Evolutionary conservation across 2,888 invertebrate genomes (phyloP), one percentile per base, ranked within the genome.

Genomic region (Sesia apiformis): DNA sequence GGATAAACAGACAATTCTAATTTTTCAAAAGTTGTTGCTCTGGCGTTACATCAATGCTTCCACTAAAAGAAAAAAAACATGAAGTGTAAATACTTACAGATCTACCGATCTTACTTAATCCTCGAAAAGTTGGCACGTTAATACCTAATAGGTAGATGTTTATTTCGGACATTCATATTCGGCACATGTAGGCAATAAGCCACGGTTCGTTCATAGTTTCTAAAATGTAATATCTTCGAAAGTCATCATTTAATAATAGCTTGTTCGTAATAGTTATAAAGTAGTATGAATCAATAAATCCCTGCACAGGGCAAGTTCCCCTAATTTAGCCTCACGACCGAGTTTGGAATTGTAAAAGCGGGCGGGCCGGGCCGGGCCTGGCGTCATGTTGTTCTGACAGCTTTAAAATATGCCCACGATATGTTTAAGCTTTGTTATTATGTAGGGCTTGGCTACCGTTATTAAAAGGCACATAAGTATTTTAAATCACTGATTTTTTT

Each of bases 361-460:
- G 51, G 56, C 42, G 50, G 68, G 66, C 65, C 61, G 50, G 68
- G 66, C 65, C 61, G 66, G 60, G 62, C 61, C 61, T 63, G 67
- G 81, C 81, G 78, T 74, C 88, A 87, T 84, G 65, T 84, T 85
- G 86, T 65, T 65, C 71, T 82, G 85, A 89, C 87, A 84, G 84
- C 78, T 75, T 80, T 87, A 85, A 85, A 83, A 84, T 84, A 84
- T 82, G 75, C 69, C 72, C 72, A 76, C 72, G 72, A 69, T 69
- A 70, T 66, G 69, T 69, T 8, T 46, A 23, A 46, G 46, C 46
- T 46, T 8, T 46, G 23, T 46, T 46, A 46, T 46, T 8, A 23
- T 46, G 23, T 5, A 46, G 46, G n/a, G 46, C 46, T 46, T 23
- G 23, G n/a, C n/a, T 46, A 46, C 23, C 23, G 7, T 23, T 23